Evolutionary conservation across 2,888 invertebrate genomes (phyloP).

Genomic region (Drepanosiphum platanoidis): DNA sequence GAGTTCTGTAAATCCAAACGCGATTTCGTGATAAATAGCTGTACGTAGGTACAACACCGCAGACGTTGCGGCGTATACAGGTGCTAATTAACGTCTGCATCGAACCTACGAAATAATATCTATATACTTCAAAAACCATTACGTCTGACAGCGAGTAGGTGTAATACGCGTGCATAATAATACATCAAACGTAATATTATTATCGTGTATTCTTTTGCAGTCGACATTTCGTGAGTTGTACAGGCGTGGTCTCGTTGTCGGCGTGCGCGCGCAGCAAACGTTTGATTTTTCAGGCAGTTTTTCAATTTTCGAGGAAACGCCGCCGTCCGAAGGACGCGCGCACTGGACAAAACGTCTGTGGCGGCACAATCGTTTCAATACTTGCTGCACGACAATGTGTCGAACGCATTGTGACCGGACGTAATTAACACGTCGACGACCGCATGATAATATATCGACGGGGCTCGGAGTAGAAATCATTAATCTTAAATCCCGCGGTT

Average conservation of each 20-base stretch:
- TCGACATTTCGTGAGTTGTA: neutral
- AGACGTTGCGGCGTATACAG: neutral
- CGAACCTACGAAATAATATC: constrained; percentile 18
- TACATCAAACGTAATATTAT: neutral
- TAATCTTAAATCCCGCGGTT: constrained; percentile 5
- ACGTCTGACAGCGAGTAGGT: constrained; percentile 44
- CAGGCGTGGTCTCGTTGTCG: neutral
- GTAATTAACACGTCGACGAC: constrained; percentile 36
- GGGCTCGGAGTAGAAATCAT: neutral
- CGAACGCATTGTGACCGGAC: neutral
- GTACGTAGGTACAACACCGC: no score
- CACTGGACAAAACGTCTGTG: no score
- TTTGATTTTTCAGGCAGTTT: neutral
- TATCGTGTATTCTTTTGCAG: neutral
- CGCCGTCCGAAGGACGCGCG: no score
- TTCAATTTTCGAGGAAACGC: neutral
- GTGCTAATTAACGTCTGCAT: constrained; percentile 32
- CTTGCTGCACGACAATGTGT: neutral
- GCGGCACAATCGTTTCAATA: no score
- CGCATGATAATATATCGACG: neutral
- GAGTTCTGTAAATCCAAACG: neutral
- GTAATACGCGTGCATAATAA: neutral
- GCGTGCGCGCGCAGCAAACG: neutral
- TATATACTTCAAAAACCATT: neutral
- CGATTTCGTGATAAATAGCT: neutral